Evolutionary conservation across 2,888 invertebrate species (phyloP), one percentile per base, ranked within the genome.

Genomic region (Sericinus montela): DNA sequence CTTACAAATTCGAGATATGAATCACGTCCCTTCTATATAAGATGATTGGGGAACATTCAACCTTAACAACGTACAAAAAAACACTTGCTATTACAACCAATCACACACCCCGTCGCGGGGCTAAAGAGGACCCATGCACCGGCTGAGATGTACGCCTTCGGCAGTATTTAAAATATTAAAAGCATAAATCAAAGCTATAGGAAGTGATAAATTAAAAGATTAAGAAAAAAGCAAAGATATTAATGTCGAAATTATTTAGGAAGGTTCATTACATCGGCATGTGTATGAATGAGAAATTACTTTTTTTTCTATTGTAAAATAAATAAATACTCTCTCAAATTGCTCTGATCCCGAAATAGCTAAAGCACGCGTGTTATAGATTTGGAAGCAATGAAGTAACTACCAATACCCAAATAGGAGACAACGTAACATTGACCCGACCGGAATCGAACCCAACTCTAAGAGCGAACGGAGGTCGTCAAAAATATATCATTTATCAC

Each of bases 81-180:
- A 72, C 61, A 72, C 62, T 59, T 54, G 59, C 64, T 62, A 65
- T 67, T 63, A 67, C 67, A 72, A 75, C 85, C 85, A 84, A 85
- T 85, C 75, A 72, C 68, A 57, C 63, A 56, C 63, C 62, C 68
- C 69, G 72, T 72, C 72, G 59, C 72, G 59, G 59, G 62, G 65
- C 69, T 65, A 60, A 71, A 75, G 70, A 75, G 74, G 75, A 73
- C 67, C 63, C 56, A 50, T 52, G 54, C 8, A 14, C 55, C 56
- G 54, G 41, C 49, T 52, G 48, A 49, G 58, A 63, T 68, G 65
- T 67, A 69, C 75, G 85, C 84, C 80, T 68, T 59, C 77, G 78
- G 86, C 80, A 80, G 82, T 85, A 71, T 75, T 83, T 79, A 81
- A 75, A 81, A 79, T 82, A 83, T 83, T 79, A 77, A 77, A 79